A percentile compares a stretch with the other conserved stretches of the same genome.
These are phyloP conservation scores for Xanthia togata DNA, from an alignment of 2,888 invertebrate species.

Conservation along the genomic window DNA sequence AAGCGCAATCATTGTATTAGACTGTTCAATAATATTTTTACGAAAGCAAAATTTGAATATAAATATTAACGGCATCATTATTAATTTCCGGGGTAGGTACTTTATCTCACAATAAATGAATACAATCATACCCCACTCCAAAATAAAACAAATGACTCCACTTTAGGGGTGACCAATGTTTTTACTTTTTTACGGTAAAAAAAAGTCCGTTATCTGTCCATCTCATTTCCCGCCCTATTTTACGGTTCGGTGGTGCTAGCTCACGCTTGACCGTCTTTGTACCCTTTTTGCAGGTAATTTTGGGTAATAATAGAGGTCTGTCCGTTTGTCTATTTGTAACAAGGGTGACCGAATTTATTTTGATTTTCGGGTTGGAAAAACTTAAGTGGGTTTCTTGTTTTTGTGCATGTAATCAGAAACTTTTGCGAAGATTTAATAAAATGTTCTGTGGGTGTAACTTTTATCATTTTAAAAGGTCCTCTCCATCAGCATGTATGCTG, in stretches of 20 bases:
- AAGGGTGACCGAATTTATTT: constrained; percentile 31
- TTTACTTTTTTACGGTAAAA: constrained; percentile 43
- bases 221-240: constrained; percentile 65
- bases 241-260: constrained; percentile 56
- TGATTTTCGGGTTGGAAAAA: constrained; percentile 15
- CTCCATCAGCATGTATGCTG: too few species aligned
- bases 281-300: constrained; percentile 58
- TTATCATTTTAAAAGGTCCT: background rate
- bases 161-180: constrained; percentile 41
- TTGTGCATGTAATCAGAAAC: background rate
- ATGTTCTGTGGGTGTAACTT: background rate
- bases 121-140: constrained; percentile 23
- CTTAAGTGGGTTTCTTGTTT: constrained; percentile 1
- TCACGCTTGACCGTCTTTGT: constrained; percentile 64
- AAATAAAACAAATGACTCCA: constrained; percentile 48
- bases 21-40: background rate
- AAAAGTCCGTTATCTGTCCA: constrained; percentile 61
- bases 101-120: constrained; percentile 40
- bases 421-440: background rate
- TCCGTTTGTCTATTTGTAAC: constrained; percentile 41
- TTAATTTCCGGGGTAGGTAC: constrained; percentile 17
- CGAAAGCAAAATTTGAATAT: background rate
- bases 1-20: background rate
- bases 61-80: constrained; percentile 19
- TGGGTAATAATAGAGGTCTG: constrained; percentile 22